These are phyloP conservation scores for Prochilodus magdalenae DNA, from an alignment of 2,113 vertebrate species.

Conservation along the genomic window DNA sequence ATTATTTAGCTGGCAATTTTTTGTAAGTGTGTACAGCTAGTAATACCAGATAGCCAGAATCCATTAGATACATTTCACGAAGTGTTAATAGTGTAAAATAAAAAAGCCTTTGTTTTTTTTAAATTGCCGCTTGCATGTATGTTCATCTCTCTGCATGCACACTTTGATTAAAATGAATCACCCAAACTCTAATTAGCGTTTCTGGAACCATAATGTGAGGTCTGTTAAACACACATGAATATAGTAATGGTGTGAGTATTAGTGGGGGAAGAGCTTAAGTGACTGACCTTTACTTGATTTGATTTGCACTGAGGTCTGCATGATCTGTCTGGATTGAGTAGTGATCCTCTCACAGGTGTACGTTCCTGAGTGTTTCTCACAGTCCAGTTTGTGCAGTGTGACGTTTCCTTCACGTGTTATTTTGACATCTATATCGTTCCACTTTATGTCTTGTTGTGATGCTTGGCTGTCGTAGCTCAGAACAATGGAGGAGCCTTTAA, in stretches of 20 bases:
- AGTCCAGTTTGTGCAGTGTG: slow-evolving; percentile 7
- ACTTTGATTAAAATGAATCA: too few relatives aligned
- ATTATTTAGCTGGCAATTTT: too few relatives aligned
- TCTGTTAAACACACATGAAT: too few relatives aligned
- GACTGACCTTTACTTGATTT: not conserved
- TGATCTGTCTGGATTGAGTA: not conserved
- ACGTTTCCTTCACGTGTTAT: not conserved
- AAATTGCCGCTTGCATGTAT: too few relatives aligned
- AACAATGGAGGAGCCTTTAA: slow-evolving; percentile 20
- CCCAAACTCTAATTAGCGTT: too few relatives aligned
- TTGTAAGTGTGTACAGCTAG: too few relatives aligned
- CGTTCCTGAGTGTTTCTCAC: not conserved
- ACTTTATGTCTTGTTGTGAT: not conserved
- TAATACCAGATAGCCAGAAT: too few relatives aligned
- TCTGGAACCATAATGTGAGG: too few relatives aligned
- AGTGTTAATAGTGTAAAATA: too few relatives aligned
- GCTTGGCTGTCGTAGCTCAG: not conserved
- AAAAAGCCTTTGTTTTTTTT: too few relatives aligned
- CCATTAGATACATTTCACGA: too few relatives aligned
- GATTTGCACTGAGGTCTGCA: not conserved
- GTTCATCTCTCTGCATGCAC: too few relatives aligned
- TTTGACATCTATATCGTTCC: not conserved
- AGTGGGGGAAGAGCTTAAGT: not conserved
- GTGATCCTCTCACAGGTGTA: slow-evolving; percentile 32
- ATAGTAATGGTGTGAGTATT: not conserved